phyloP scores from a whole-genome alignment of 2,797 vertebrate genomes.

The Enteromius treurensis region DNA sequence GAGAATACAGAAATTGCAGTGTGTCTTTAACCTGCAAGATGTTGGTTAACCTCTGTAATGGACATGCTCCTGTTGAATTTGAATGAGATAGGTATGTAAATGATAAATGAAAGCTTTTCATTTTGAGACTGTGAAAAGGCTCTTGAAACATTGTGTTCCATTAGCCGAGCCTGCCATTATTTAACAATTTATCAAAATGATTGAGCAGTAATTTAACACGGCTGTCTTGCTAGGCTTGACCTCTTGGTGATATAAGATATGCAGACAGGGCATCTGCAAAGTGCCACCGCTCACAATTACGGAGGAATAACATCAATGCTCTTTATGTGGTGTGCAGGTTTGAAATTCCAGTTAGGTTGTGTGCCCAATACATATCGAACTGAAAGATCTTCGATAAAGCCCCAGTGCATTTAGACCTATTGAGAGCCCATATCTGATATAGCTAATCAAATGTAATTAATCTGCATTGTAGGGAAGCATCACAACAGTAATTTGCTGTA shows the following conservation, averaged over 20 bases:
- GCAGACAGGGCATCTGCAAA: slow-evolving; percentile 52
- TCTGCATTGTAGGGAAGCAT: slow-evolving; percentile 70
- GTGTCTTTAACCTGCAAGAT: slow-evolving; percentile 12
- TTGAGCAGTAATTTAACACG: slow-evolving; percentile 59
- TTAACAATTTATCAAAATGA: slow-evolving; percentile 58
- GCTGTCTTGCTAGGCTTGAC: slow-evolving; percentile 56
- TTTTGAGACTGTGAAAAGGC: slow-evolving; percentile 36
- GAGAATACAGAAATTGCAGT: background rate
- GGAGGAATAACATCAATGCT: slow-evolving; percentile 40
- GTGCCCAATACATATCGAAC: slow-evolving; percentile 69
- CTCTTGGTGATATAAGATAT: slow-evolving; percentile 56
- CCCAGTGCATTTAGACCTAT: slow-evolving; percentile 44
- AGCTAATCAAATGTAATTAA: slow-evolving; percentile 78
- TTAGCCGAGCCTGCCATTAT: slow-evolving; percentile 47
- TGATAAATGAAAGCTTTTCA: slow-evolving; percentile 38
- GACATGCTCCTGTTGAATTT: slow-evolving; percentile 32
- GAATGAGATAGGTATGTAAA: slow-evolving; percentile 34
- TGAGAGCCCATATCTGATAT: slow-evolving; percentile 64
- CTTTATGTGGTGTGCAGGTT: slow-evolving; percentile 32
- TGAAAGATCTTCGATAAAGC: slow-evolving; percentile 68
- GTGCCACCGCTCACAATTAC: slow-evolving; percentile 52
- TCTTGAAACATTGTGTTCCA: slow-evolving; percentile 32
- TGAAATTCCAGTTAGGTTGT: slow-evolving; percentile 67
- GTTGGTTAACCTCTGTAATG: slow-evolving; percentile 44
- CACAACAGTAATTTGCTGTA: slow-evolving; percentile 69